A percentile compares a stretch with the other conserved stretches of the same genome.
These are phyloP conservation scores for Acronicta leporina DNA, from an alignment of 2,888 invertebrate genomes.

Conservation along the genomic window DNA sequence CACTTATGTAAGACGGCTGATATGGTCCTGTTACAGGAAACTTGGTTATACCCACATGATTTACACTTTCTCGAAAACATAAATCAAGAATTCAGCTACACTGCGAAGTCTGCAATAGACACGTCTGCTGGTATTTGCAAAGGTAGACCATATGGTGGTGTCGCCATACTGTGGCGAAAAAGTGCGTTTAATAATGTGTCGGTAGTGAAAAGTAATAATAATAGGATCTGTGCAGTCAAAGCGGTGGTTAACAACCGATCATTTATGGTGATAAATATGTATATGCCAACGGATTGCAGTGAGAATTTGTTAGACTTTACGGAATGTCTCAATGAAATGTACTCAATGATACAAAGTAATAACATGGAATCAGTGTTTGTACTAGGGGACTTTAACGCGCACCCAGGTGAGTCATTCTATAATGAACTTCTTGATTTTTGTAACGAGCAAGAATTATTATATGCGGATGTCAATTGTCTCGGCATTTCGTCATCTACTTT, in stretches of 20 bases:
- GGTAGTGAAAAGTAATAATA: background rate
- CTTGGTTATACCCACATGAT: background rate
- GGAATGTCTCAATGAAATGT: background rate
- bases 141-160: slow-evolving; percentile 3
- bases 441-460: background rate
- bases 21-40: background rate
- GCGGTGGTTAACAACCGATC: background rate
- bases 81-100: background rate
- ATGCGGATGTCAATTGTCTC: too few relatives aligned
- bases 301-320: background rate
- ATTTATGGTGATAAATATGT: background rate
- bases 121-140: background rate
- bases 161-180: background rate
- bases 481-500: too few relatives aligned
- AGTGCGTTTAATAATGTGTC: background rate
- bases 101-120: background rate
- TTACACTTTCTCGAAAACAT: background rate
- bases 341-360: background rate
- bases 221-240: slow-evolving; percentile 1
- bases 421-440: background rate
- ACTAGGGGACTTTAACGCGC: too few relatives aligned
- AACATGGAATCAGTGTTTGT: background rate
- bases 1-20: background rate
- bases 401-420: background rate
- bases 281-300: background rate